Evolutionary conservation across 1,140 invertebrate genomes (phyloP), one percentile per base, ranked within the genome.

Genomic region (Acromyrmex heyeri): DNA sequence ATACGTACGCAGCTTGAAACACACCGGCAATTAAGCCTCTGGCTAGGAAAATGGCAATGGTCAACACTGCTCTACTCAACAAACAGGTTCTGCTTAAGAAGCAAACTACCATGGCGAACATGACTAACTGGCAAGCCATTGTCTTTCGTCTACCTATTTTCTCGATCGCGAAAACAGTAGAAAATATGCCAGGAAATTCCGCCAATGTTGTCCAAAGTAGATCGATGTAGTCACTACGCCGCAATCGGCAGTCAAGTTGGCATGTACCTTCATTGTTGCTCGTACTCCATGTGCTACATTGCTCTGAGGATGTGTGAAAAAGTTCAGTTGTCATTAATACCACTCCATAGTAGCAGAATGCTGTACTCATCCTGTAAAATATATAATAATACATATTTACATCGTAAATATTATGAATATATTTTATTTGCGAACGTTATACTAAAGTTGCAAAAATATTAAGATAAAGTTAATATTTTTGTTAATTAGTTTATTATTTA

Each of bases 301-400:
- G 93, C 44, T 94, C 94, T n/a, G 95, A 94, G 2, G 96, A 95
- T 21, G 96, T 96, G 92, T 98, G 97, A 95, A 99, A 98, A 44
- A 99, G 95, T 95, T 99, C 99, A 1, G 99, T 99, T 1, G 98
- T 99, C 97, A 99, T 98, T 62, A 99, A 95, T 5, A 99, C 98
- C 53, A 99, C 96, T 1, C 99, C 99, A 94, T 99, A 99, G 93
- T 99, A 99, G 91, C 98, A 99, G 95, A 99, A 99, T 2, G 99
- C 98, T 95, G 98, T 99, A 0, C 98, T 97, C 95, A 98, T 97
- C 98, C 98, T 99, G n/a, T 1, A 83, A 92, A 64, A 94, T 53
- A 14, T 79, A n/a, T 2, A 53, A 77, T 27, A 59, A 69, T 18
- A n/a, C n/a, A 38, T 27, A 48, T 27, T 73, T 50, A n/a, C 27